Conservation (phyloP, 2,888 invertebrate species). For the Himalopsyche anomala region DNA sequence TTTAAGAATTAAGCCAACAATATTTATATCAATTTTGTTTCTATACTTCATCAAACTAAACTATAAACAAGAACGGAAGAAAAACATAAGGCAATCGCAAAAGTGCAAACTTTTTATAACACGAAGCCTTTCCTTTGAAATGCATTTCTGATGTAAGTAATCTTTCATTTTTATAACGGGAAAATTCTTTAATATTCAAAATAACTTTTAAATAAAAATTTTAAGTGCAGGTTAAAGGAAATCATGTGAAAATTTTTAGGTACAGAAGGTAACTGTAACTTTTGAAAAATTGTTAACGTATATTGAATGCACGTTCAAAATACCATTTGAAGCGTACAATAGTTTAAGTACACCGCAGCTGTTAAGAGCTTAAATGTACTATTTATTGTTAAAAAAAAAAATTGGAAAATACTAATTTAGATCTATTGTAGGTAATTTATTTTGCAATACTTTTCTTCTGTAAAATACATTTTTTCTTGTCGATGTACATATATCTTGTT, state of each 20-base stretch:
- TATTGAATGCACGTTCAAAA: neutral
- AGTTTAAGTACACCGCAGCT: too few species aligned
- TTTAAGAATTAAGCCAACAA: too few species aligned
- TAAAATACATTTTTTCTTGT: too few species aligned
- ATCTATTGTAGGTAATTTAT: too few species aligned
- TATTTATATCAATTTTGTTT: too few species aligned
- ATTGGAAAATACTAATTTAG: too few species aligned
- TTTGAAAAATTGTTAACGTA: neutral
- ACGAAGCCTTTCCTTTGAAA: neutral
- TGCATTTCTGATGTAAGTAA: neutral
- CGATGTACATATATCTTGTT: too few species aligned
- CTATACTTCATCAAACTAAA: too few species aligned
- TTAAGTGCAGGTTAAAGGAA: neutral
- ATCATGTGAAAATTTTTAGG: neutral
- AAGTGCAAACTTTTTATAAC: neutral
- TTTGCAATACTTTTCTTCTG: too few species aligned
- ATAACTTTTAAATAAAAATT: conserved; percentile 11
- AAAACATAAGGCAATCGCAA: neutral
- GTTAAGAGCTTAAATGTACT: too few species aligned
- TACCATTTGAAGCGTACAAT: neutral
- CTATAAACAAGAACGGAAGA: too few species aligned
- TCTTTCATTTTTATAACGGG: neutral
- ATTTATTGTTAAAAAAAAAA: too few species aligned
- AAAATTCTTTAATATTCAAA: neutral
- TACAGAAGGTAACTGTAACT: neutral